Conservation (phyloP, 2,888 invertebrate species). For the Bhutanitis thaidina region DNA sequence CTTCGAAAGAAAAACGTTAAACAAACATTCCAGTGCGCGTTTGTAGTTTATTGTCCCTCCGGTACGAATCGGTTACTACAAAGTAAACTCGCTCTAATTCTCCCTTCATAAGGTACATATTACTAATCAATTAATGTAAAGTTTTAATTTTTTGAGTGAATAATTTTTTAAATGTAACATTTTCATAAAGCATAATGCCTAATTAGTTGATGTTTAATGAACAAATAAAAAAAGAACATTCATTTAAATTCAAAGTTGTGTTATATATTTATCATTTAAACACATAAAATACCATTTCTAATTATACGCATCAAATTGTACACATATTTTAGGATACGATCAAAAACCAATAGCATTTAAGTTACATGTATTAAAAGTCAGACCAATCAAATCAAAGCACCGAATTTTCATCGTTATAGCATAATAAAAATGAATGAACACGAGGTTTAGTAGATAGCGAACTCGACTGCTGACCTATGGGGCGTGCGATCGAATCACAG, state of each 20-base stretch:
- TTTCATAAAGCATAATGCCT: slow-evolving; percentile 3
- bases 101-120: slow-evolving; percentile 1
- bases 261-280: neutral
- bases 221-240: neutral
- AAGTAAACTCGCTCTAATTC: slow-evolving; percentile 23
- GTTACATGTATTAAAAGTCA: no score
- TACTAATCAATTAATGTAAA: neutral
- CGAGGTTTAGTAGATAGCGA: no score
- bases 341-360: no score
- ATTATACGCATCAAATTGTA: neutral
- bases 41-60: slow-evolving; percentile 28
- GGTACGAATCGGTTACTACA: slow-evolving; percentile 13
- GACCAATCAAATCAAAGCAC: no score
- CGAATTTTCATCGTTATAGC: no score
- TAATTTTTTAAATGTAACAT: neutral
- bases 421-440: no score
- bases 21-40: slow-evolving; percentile 32
- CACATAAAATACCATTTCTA: neutral
- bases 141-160: neutral
- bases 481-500: no score
- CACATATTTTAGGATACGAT: neutral
- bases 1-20: slow-evolving; percentile 30
- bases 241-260: neutral
- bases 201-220: slow-evolving; percentile 10
- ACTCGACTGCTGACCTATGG: no score